phyloP scores from a whole-genome alignment of 2,888 invertebrate genomes.

The Halocaridina rubra region DNA sequence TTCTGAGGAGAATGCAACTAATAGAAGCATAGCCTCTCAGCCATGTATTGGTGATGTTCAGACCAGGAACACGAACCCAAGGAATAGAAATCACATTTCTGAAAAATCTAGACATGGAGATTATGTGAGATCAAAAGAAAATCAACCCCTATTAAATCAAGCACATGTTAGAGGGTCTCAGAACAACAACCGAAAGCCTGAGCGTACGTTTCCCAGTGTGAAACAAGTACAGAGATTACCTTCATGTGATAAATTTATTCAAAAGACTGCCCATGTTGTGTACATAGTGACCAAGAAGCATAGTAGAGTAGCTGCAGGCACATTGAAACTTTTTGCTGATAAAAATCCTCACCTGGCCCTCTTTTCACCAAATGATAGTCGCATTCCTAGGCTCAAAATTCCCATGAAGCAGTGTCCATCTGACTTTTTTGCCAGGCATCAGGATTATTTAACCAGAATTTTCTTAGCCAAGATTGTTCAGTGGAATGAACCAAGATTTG shows the following conservation, averaged over 20 bases:
- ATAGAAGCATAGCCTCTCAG: too few relatives aligned
- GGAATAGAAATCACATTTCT: too few relatives aligned
- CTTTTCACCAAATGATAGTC: slow-evolving; percentile 82
- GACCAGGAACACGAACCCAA: too few relatives aligned
- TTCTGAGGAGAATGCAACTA: too few relatives aligned
- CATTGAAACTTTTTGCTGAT: slow-evolving; percentile 73
- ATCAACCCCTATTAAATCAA: too few relatives aligned
- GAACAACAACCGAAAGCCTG: too few relatives aligned
- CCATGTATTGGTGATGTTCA: too few relatives aligned
- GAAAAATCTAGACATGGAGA: too few relatives aligned
- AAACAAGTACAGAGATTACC: slow-evolving; percentile 38
- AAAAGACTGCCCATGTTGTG: slow-evolving; percentile 73
- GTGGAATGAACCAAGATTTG: slow-evolving; percentile 77
- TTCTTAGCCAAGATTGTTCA: slow-evolving; percentile 79
- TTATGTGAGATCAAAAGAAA: too few relatives aligned
- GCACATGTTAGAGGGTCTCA: too few relatives aligned
- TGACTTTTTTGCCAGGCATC: slow-evolving; percentile 72
- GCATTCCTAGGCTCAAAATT: slow-evolving; percentile 82
- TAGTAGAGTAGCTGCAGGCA: slow-evolving; percentile 80
- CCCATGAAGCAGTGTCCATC: slow-evolving; percentile 76
- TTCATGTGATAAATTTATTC: slow-evolving; percentile 59
- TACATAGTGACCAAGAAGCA: slow-evolving; percentile 81
- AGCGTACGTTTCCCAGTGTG: slow-evolving; percentile 41
- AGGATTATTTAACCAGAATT: slow-evolving; percentile 72
- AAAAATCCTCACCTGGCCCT: slow-evolving; percentile 75